phyloP scores from a whole-genome alignment of 2,888 invertebrate genomes.

The Pachliopta kotzebuea region DNA sequence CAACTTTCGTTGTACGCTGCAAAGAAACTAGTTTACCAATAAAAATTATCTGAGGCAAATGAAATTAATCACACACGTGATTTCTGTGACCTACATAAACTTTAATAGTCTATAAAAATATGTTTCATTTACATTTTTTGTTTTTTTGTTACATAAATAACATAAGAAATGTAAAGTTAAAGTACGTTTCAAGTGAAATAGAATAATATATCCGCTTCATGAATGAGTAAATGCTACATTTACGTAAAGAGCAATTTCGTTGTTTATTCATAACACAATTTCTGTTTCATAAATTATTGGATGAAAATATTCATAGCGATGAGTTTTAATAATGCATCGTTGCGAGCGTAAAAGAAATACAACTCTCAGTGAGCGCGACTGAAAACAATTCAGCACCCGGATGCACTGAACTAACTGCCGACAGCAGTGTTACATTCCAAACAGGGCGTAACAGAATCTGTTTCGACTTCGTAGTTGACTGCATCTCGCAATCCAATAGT shows the following conservation, averaged over 20 bases:
- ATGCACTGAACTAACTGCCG: constrained; percentile 52
- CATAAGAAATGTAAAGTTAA: neutral
- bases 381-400: constrained; percentile 61
- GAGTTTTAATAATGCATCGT: constrained; percentile 47
- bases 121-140: too few species aligned
- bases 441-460: constrained; percentile 56
- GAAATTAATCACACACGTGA: too few species aligned
- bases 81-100: too few species aligned
- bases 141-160: too few species aligned
- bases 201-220: neutral
- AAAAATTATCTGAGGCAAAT: too few species aligned
- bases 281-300: constrained; percentile 26
- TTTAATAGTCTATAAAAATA: too few species aligned
- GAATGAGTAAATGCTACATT: neutral
- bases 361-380: constrained; percentile 52
- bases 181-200: neutral
- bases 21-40: too few species aligned
- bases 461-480: constrained; percentile 60
- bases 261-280: constrained; percentile 21
- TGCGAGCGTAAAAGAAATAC: constrained; percentile 47
- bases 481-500: constrained; percentile 54
- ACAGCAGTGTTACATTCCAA: constrained; percentile 54
- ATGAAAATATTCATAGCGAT: constrained; percentile 24
- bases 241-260: constrained; percentile 20
- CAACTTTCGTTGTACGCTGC: too few species aligned